Conservation (phyloP, 2,797 vertebrate genomes). For the Limosa lapponica region DNA sequence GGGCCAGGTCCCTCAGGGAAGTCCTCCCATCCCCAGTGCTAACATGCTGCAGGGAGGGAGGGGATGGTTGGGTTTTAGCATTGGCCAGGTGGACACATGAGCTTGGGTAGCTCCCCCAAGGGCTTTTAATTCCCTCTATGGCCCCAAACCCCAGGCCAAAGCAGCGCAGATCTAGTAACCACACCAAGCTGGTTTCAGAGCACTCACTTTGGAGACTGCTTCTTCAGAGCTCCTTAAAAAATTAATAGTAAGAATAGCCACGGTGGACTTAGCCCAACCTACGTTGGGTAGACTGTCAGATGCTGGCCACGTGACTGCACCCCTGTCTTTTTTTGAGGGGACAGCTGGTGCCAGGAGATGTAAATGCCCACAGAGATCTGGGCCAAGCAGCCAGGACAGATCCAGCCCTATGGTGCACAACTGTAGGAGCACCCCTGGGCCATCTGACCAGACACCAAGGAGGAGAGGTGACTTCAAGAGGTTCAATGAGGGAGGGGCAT, state of each 20-base stretch:
- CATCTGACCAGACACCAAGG: background rate
- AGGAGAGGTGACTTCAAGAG: background rate
- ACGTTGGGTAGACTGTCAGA: rapidly evolving
- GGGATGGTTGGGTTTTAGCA: background rate
- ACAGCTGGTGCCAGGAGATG: background rate
- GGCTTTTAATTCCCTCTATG: background rate
- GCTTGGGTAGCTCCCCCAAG: background rate
- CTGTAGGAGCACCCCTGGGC: background rate
- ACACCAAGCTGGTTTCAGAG: background rate
- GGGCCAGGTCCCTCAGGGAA: rapidly evolving
- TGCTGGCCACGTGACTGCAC: background rate
- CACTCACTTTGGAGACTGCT: background rate
- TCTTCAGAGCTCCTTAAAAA: background rate
- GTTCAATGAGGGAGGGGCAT: background rate
- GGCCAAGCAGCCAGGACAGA: background rate
- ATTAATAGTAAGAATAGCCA: background rate
- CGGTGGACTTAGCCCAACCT: background rate
- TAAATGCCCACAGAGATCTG: background rate
- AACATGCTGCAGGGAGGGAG: background rate
- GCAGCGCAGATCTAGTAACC: background rate
- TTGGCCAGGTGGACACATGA: too few relatives aligned
- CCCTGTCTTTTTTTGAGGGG: background rate
- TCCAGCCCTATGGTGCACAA: background rate
- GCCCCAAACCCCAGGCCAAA: background rate
- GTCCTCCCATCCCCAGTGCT: background rate